These are phyloP conservation scores for Chaetura pelagica DNA, from an alignment of 2,113 vertebrate genomes.

Conservation along the genomic window DNA sequence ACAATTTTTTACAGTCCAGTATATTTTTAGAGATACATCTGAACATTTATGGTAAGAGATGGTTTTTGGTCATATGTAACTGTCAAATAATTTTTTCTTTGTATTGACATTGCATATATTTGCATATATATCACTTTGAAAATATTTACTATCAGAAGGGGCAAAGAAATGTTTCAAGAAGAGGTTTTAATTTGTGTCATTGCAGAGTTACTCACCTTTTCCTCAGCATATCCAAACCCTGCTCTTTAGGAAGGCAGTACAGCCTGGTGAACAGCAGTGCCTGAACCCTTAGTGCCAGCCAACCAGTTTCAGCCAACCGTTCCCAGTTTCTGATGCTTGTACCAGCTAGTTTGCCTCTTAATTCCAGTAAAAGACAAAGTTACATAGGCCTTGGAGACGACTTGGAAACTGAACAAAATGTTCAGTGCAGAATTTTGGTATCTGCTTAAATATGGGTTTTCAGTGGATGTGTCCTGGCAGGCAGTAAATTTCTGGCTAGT, in stretches of 20 bases:
- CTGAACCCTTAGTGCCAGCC: not conserved
- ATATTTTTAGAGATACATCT: not conserved
- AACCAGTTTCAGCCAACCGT: not conserved
- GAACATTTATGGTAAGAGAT: not conserved
- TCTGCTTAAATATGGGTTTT: conserved; percentile 6
- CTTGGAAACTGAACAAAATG: not conserved
- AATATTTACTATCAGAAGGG: not conserved
- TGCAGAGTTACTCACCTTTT: not conserved
- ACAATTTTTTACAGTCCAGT: not conserved
- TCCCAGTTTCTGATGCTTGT: not conserved
- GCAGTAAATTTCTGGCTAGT: not conserved
- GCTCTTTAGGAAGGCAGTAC: not conserved
- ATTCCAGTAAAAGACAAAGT: not conserved
- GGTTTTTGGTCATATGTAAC: not conserved
- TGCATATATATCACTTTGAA: not conserved
- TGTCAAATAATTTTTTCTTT: not conserved
- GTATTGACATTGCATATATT: not conserved
- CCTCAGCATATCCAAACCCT: not conserved
- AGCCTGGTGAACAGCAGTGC: not conserved
- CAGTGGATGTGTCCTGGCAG: not conserved
- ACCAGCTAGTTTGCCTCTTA: not conserved
- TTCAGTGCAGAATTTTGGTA: not conserved
- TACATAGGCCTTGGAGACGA: not conserved
- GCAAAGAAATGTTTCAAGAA: not conserved
- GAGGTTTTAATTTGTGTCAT: not conserved